Percentiles rank a stretch among this genome's conserved stretches.
phyloP scores from a whole-genome alignment of 2,797 vertebrate genomes.

The Labeo calbasu region DNA sequence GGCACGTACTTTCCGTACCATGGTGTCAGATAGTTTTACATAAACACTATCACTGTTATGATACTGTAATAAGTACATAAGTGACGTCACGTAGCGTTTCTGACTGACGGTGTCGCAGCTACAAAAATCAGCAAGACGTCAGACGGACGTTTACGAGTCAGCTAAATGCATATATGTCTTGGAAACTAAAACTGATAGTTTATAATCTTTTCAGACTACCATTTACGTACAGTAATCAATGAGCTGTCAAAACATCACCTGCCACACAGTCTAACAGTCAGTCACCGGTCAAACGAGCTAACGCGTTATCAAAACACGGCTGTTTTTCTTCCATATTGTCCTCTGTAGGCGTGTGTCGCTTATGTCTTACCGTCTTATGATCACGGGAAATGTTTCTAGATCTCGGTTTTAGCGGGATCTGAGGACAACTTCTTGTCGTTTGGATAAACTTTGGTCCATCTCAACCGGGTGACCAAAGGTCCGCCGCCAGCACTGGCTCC shows the following conservation, averaged over 20 bases:
- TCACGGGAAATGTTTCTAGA: not conserved
- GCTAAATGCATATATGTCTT: not conserved
- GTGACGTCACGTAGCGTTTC: slow-evolving; percentile 20
- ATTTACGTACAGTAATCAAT: too few relatives aligned
- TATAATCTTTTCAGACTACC: not conserved
- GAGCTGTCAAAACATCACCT: slow-evolving; percentile 9
- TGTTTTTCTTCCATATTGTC: not conserved
- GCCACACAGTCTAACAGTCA: not conserved
- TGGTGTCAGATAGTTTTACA: not conserved
- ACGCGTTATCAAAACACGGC: slow-evolving; percentile 1
- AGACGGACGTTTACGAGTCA: not conserved
- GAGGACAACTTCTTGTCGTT: slow-evolving; percentile 1
- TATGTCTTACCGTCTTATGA: slow-evolving; percentile 16
- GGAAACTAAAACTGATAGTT: not conserved
- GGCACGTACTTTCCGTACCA: not conserved
- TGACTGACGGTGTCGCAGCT: slow-evolving; percentile 33
- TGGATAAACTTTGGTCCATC: slow-evolving; percentile 42
- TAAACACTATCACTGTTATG: not conserved
- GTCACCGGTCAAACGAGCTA: slow-evolving; percentile 27
- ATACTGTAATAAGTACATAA: not conserved
- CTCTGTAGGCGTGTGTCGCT: not conserved
- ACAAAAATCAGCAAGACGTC: not conserved
- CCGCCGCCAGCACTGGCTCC: slow-evolving; percentile 31
- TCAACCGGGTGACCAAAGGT: slow-evolving; percentile 46
- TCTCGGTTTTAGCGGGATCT: not conserved